phyloP scores from a whole-genome alignment of 2,888 invertebrate genomes.

The Apotomis capreana region DNA sequence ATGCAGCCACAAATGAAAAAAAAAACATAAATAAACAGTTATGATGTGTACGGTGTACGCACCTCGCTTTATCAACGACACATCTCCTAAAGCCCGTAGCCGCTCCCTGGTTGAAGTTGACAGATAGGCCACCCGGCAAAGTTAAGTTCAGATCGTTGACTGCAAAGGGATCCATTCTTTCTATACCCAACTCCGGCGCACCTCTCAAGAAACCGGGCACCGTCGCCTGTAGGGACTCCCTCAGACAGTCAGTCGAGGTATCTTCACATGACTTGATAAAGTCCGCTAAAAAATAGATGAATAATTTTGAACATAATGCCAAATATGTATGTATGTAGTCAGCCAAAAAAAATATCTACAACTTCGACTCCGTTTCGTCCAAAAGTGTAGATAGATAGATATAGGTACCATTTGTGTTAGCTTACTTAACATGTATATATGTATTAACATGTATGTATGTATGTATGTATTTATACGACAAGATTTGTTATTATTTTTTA shows the following conservation, averaged over 20 bases:
- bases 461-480: no score
- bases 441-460: no score
- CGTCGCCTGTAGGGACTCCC: constrained; percentile 52
- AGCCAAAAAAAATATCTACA: no score
- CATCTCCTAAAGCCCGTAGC: constrained; percentile 61
- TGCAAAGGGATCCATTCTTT: constrained; percentile 59
- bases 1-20: no score
- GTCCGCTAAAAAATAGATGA: constrained; percentile 46
- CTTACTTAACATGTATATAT: no score
- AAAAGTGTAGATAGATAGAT: no score
- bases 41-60: background rate
- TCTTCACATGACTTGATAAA: constrained; percentile 54
- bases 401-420: no score
- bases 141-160: constrained; percentile 56
- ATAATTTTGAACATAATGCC: background rate
- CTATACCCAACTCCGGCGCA: constrained; percentile 55
- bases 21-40: no score
- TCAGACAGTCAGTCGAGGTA: constrained; percentile 55
- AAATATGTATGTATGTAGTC: background rate
- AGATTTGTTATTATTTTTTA: no score
- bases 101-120: constrained; percentile 55
- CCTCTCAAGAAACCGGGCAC: constrained; percentile 57
- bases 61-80: constrained; percentile 61
- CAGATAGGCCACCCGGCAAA: constrained; percentile 57
- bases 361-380: no score